Evolutionary conservation across 2,888 invertebrate genomes (phyloP), one percentile per base, ranked within the genome.

Genomic region (Tipula confusa): DNA sequence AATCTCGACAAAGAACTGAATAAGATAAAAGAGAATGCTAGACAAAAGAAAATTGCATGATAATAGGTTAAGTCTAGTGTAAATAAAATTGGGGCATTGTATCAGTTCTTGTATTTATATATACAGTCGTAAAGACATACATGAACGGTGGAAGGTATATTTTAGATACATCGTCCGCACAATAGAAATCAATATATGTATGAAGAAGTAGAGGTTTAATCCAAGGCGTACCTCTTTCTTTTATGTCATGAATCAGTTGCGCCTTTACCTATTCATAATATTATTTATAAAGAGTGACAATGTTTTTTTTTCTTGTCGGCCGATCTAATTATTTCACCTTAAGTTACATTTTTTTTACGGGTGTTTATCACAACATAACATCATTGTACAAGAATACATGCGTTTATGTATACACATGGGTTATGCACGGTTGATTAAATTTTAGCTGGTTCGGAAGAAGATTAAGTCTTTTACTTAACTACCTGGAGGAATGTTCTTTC

Each of bases 51-150:
- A 24, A 64, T 64, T 24, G 64, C 11, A 64, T 24, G 24, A 64
- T 64, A 64, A 64, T 64, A 64, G 64, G 64, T 64, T 64, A 64
- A 64, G 64, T 64, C 64, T 64, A 64, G 64, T 64, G 64, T 64
- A 24, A 64, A 64, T 64, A 64, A 64, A 64, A 64, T 64, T 64
- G 64, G 64, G 64, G 18, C 24, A 64, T 64, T 64, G 64, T 64
- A 64, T 64, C 24, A 64, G 24, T 43, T 43, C 43, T 1, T 43
- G 15, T 15, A 4, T 18, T 11, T 33, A n/a, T n/a, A n/a, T n/a
- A n/a, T n/a, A n/a, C n/a, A n/a, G n/a, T n/a, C n/a, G n/a, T n/a
- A n/a, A n/a, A n/a, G n/a, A n/a, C n/a, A n/a, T n/a, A n/a, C n/a
- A 43, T 43, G 43, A 4, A 43, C 24, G 64, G 18, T 24, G 64